Evolutionary conservation across 1,140 invertebrate genomes (phyloP), one percentile per base, ranked within the genome.

Genomic region (Cherax quadricarinatus): DNA sequence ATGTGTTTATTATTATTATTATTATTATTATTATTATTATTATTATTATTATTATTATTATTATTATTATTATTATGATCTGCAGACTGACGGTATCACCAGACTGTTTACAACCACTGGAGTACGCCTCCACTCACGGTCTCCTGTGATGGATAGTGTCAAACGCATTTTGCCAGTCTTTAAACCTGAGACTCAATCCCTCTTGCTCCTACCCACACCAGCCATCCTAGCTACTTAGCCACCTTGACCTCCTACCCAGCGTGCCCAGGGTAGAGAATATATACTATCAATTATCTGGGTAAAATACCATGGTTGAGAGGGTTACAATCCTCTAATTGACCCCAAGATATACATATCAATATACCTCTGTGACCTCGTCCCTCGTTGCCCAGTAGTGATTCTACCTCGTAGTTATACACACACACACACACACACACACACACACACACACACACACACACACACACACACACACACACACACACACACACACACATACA

Each of bases 261-360:
- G 14, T 73, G 51, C 86, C 53, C 14, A 81, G 73, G 82, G 62
- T 4, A 51, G 21, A 83, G 66, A 89, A 53, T 89, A 89, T 89
- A 84, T 89, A 81, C 82, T 84, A 89, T 89, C 88, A 89, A 89
- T 89, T 84, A 89, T 75, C 88, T 75, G 81, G 30, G 88, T 70
- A 89, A 83, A 89, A 80, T 80, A 79, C 88, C 78, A 49, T n/a
- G 57, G 18, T 51, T 24, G 49, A 21, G 78, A 66, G 30, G 49
- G 14, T 24, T 83, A 83, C 62, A 80, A 9, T 18, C 24, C 80
- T 48, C 82, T 91, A 91, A 91, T 91, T 85, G 89, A 91, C 83
- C 89, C 24, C 89, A 18, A 91, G 70, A 86, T 91, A 91, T 91
- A 91, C 89, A 91, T 91, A 91, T 85, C 89, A 91, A 91, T 91